Base-by-base conservation (phyloP, 1,140 invertebrate genomes). In the Pseudachorutes palmiensis region DNA sequence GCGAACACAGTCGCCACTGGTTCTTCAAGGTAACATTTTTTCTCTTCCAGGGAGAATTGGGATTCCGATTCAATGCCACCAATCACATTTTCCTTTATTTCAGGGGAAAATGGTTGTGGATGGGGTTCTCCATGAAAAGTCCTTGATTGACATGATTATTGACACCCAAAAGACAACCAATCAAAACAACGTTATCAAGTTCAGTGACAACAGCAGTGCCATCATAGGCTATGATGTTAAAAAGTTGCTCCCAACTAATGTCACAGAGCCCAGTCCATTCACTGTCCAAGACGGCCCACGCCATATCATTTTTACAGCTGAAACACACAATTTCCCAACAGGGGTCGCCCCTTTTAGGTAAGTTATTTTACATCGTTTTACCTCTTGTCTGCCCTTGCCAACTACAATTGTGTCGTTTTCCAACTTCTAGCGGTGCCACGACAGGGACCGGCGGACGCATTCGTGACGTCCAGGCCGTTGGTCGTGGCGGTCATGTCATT, bases 241-340 rank as follows among this genome's bases (percentile, higher is more conserved):
- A 30, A 80, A 83, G 67, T 75, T 94, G 32, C 77, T 82, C 61
- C 89, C 93, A 0, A 76, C 74, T 41, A 78, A 85, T 28, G 81
- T 85, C 12, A 61, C 77, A 33, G 79, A 77, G 33, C 83, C 90
- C 0, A 88, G 90, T 66, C 76, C 81, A 70, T 84, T 97, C 55
- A 70, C 79, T 12, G 69, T 83, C 48, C 75, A 83, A 36, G 72
- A 80, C 9, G 78, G 81, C 0, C 81, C 85, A n/a, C 87, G 88
- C 3, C 92, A 99, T 80, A 85, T 98, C n/a, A 94, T 97, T 75
- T 98, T 98, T 74, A 98, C 96, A 5, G 96, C 96, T 0, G 96
- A 99, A 81, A 99, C 96, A 0, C 96, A 99, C 77, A 98, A 99
- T 77, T 98, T 98, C 82, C 96, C 96, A 3, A 99, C 96, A 48